These are phyloP conservation scores for Pocillopora verrucosa DNA, from an alignment of 64 coral and sea anemone species.

Conservation along the genomic window DNA sequence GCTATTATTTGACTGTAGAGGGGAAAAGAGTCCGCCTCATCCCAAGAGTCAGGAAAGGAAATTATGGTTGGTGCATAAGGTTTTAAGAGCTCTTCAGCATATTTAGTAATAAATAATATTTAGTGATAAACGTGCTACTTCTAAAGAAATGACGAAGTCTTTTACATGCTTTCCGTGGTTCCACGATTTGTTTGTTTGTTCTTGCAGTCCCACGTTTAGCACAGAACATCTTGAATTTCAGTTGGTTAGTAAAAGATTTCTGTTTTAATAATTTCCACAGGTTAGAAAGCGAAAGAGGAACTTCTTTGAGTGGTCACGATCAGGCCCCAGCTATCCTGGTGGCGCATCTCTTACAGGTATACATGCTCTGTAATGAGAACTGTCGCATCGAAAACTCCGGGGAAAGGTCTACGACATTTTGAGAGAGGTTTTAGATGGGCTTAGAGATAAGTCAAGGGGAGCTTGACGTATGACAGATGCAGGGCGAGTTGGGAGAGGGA, in stretches of 20 bases:
- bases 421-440: too few relatives aligned
- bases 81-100: neutral
- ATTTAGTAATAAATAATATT: too few relatives aligned
- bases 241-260: neutral
- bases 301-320: constrained; percentile 10
- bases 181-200: too few relatives aligned
- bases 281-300: constrained; percentile 7
- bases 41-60: neutral
- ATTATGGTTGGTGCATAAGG: neutral
- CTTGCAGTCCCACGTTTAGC: neutral
- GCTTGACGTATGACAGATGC: too few relatives aligned
- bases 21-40: neutral
- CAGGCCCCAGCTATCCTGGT: neutral
- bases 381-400: neutral
- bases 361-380: neutral
- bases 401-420: neutral
- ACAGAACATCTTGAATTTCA: neutral
- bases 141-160: too few relatives aligned
- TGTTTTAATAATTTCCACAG: neutral
- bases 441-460: too few relatives aligned
- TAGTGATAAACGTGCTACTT: neutral
- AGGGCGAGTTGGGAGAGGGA: too few relatives aligned
- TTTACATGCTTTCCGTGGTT: too few relatives aligned
- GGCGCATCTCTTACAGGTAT: neutral
- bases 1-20: neutral